Conservation (phyloP, 2,113 vertebrate species). For the Salvelinus fontinalis region DNA sequence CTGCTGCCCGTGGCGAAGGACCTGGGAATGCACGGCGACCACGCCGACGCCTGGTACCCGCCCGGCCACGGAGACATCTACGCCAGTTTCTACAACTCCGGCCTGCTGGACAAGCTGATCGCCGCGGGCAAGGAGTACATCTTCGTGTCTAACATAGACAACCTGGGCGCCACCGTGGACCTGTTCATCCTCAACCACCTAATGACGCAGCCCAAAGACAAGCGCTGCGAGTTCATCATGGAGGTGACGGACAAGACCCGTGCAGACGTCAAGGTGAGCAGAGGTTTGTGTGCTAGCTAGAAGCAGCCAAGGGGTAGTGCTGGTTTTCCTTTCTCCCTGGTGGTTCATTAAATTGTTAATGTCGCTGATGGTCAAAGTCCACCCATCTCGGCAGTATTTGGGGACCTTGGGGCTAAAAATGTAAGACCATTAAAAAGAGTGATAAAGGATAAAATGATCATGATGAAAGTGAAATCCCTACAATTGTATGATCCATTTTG, state of each 20-base stretch:
- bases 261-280: constrained; percentile 90
- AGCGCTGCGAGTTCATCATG: constrained; percentile 95
- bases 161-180: constrained; percentile 96
- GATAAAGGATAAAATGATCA: too few relatives aligned
- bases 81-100: constrained; percentile 90
- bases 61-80: constrained; percentile 96
- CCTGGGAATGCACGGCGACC: constrained; percentile 82
- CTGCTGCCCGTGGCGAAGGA: constrained; percentile 88
- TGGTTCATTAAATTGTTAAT: not conserved
- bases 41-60: constrained; percentile 92
- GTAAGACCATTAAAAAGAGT: too few relatives aligned
- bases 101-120: constrained; percentile 87
- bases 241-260: constrained; percentile 98
- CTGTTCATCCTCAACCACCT: constrained; percentile 95
- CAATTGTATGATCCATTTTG: not conserved
- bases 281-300: too few relatives aligned
- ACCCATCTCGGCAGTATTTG: too few relatives aligned
- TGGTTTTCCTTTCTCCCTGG: not conserved
- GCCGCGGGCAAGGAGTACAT: constrained; percentile 93
- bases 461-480: too few relatives aligned
- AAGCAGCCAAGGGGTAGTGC: not conserved
- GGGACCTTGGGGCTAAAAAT: too few relatives aligned
- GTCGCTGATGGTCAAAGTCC: too few relatives aligned
- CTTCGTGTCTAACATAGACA: constrained; percentile 98
- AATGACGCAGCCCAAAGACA: constrained; percentile 87